Evolutionary conservation across 2,113 vertebrate species (phyloP).

Genomic region (Nothocercus julius): DNA sequence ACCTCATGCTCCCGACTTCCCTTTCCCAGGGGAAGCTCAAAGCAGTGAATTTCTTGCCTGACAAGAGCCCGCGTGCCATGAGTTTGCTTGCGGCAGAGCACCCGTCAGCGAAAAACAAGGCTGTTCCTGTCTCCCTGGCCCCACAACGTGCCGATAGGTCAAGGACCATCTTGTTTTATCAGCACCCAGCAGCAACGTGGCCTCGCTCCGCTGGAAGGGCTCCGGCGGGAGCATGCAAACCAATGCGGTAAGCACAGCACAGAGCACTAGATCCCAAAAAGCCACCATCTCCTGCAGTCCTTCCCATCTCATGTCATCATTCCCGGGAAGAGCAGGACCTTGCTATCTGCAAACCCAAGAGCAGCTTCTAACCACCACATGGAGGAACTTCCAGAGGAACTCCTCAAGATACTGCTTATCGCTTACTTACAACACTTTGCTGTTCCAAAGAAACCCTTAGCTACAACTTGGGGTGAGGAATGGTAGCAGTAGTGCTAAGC

Average conservation of each 20-base stretch:
- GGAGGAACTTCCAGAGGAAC: background rate
- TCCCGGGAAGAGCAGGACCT: background rate
- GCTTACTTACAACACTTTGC: background rate
- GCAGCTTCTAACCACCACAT: background rate
- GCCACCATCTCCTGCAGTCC: background rate
- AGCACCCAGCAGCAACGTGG: rapidly evolving
- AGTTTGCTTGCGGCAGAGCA: rapidly evolving
- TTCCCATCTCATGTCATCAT: background rate
- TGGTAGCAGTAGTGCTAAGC: rapidly evolving
- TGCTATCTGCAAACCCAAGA: background rate
- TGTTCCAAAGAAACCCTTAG: background rate
- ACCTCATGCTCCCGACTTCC: too few species aligned
- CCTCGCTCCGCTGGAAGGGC: background rate
- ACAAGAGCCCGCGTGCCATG: rapidly evolving
- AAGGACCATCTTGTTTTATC: background rate
- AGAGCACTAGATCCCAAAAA: background rate
- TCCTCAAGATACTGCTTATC: too few species aligned
- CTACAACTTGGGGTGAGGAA: background rate
- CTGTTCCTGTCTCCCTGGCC: background rate
- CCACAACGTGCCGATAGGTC: background rate
- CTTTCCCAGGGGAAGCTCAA: background rate
- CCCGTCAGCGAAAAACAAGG: rapidly evolving
- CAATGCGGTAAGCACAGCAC: background rate
- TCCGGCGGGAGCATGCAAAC: rapidly evolving
- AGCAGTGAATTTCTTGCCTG: background rate